Evolutionary conservation across 2,113 vertebrate genomes (phyloP).

Genomic region (Rafetus swinhoei): DNA sequence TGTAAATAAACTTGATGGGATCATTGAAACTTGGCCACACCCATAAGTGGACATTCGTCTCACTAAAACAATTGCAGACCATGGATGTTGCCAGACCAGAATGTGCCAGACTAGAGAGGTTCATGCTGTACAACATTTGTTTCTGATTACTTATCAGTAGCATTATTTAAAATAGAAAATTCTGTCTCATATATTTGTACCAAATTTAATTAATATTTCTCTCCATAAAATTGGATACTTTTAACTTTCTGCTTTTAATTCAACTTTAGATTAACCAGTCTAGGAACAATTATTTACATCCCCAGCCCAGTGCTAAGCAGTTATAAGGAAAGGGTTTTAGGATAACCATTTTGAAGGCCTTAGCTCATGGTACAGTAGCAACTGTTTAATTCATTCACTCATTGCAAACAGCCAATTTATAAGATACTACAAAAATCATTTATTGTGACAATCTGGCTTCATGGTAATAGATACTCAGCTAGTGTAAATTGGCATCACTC

Average conservation of each 20-base stretch:
- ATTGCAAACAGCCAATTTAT: background rate
- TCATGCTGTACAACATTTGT: background rate
- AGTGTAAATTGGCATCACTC: background rate
- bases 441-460: background rate
- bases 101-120: no score
- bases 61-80: background rate
- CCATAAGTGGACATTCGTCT: no score
- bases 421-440: background rate
- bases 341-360: background rate
- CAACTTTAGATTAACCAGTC: background rate
- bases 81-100: no score
- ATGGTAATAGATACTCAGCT: background rate
- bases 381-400: background rate
- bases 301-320: background rate
- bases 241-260: background rate
- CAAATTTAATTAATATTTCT: background rate
- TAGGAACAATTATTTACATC: background rate
- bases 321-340: background rate
- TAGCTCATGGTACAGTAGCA: background rate
- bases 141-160: background rate
- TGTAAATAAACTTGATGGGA: no score
- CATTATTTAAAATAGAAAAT: background rate
- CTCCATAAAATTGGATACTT: background rate
- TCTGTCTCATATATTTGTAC: background rate
- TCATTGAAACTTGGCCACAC: no score